These are phyloP conservation scores for Apamea anceps DNA, from an alignment of 2,888 invertebrate genomes.

Conservation along the genomic window DNA sequence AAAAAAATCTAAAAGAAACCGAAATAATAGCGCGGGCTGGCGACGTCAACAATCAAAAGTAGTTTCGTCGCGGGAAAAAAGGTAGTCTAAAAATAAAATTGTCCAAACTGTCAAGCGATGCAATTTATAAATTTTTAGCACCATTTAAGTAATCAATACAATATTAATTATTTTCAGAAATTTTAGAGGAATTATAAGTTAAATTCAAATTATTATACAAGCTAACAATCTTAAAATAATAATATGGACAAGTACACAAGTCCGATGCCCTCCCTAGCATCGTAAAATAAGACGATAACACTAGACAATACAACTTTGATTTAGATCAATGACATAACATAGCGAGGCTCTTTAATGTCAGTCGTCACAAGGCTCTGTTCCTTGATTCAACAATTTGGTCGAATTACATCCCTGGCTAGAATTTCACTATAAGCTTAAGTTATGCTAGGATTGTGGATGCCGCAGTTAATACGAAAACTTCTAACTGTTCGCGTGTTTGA, in stretches of 20 bases:
- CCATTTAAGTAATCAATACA: too few relatives aligned
- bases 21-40: neutral
- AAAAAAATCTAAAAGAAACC: neutral
- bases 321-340: neutral
- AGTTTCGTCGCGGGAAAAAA: neutral
- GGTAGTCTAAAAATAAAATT: neutral
- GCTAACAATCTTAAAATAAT: too few relatives aligned
- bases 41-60: neutral
- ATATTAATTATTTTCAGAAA: too few relatives aligned
- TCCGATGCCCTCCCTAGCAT: too few relatives aligned
- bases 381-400: neutral
- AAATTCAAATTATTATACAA: too few relatives aligned
- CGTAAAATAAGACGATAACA: too few relatives aligned
- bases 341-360: neutral
- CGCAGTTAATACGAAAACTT: conserved; percentile 39
- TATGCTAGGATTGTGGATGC: conserved; percentile 7
- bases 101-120: neutral
- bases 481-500: conserved; percentile 29
- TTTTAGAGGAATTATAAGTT: too few relatives aligned
- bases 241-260: too few relatives aligned
- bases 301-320: neutral
- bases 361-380: neutral
- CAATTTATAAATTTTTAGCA: too few relatives aligned
- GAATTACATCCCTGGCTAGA: neutral
- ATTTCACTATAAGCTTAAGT: neutral